phyloP scores from a whole-genome alignment of 2,797 vertebrate genomes.

The Diplodus puntazzo region DNA sequence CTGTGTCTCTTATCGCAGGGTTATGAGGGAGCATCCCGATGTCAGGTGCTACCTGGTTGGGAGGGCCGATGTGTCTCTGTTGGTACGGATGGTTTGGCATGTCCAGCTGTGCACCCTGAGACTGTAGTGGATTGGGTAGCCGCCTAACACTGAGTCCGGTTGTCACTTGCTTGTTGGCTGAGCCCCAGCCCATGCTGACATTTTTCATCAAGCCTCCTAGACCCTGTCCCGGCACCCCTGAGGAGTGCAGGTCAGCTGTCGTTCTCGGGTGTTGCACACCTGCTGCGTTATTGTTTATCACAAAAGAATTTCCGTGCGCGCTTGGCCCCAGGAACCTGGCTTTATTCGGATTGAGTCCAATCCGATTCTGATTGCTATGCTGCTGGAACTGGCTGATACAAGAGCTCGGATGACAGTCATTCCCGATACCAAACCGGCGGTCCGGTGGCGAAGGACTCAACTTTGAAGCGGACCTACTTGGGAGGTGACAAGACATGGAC shows the following conservation, averaged over 20 bases:
- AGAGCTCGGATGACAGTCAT: slow-evolving; percentile 85
- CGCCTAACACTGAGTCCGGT: slow-evolving; percentile 85
- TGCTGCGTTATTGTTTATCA: slow-evolving; percentile 76
- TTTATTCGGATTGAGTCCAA: slow-evolving; percentile 87
- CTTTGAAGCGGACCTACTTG: slow-evolving; percentile 84
- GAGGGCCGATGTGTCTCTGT: slow-evolving; percentile 87
- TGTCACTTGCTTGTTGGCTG: slow-evolving; percentile 85
- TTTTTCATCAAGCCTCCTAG: slow-evolving; percentile 85
- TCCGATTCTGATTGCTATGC: slow-evolving; percentile 86
- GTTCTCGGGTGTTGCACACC: slow-evolving; percentile 86
- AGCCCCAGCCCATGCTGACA: slow-evolving; percentile 86
- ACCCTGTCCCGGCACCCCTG: slow-evolving; percentile 82
- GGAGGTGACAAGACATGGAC: slow-evolving; percentile 87
- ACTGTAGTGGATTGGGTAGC: slow-evolving; percentile 79
- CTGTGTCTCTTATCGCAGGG: slow-evolving; percentile 86
- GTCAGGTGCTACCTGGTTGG: slow-evolving; percentile 88
- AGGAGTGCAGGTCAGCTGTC: slow-evolving; percentile 81
- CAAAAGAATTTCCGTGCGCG: slow-evolving; percentile 85
- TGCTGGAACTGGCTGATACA: slow-evolving; percentile 87
- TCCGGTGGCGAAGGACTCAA: slow-evolving; percentile 86
- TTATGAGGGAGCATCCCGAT: slow-evolving; percentile 88
- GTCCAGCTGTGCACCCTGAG: slow-evolving; percentile 86
- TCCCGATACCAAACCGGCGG: slow-evolving; percentile 85
- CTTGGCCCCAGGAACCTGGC: slow-evolving; percentile 86
- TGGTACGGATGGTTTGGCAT: slow-evolving; percentile 87